Evolutionary conservation across 1,140 invertebrate genomes (phyloP).

Genomic region (Temnothorax longispinosus): DNA sequence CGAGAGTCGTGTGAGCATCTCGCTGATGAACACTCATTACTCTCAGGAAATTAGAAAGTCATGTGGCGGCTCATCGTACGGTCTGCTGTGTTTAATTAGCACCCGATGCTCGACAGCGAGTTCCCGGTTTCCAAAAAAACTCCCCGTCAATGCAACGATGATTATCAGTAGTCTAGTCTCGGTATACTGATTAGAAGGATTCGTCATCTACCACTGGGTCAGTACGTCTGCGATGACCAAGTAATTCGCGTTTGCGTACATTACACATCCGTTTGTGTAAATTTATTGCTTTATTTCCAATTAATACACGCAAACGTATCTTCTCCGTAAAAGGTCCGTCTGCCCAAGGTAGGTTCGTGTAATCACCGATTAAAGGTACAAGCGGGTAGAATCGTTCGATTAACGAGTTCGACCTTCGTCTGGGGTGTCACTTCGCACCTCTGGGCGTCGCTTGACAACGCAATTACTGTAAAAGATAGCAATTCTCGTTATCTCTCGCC

Average conservation of each 20-base stretch:
- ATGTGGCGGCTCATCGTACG: conserved; percentile 32
- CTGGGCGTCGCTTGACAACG: not conserved
- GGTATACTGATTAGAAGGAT: not conserved
- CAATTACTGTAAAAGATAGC: conserved; percentile 12
- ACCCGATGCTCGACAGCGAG: not conserved
- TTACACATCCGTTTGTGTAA: not conserved
- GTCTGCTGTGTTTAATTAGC: conserved; percentile 54
- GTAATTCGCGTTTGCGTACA: not conserved
- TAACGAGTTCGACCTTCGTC: not conserved
- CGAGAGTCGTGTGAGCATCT: not conserved
- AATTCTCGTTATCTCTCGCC: not conserved
- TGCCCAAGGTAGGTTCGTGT: not conserved
- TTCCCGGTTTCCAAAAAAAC: conserved; percentile 43
- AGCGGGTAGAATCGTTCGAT: not conserved
- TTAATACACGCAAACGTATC: not conserved
- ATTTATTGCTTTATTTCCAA: not conserved
- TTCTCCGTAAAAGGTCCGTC: not conserved
- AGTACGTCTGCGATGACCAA: not conserved
- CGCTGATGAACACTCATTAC: not conserved
- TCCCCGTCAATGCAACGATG: not conserved
- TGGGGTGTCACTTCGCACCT: not conserved
- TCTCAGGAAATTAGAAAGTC: conserved; percentile 49
- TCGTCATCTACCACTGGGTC: not conserved
- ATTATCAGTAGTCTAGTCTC: conserved; percentile 14
- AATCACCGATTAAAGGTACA: not conserved